Percentiles rank a stretch among this genome's conserved stretches.
These are phyloP conservation scores for Fragum whitleyi DNA, from an alignment of 2,888 invertebrate genomes.

Conservation along the genomic window DNA sequence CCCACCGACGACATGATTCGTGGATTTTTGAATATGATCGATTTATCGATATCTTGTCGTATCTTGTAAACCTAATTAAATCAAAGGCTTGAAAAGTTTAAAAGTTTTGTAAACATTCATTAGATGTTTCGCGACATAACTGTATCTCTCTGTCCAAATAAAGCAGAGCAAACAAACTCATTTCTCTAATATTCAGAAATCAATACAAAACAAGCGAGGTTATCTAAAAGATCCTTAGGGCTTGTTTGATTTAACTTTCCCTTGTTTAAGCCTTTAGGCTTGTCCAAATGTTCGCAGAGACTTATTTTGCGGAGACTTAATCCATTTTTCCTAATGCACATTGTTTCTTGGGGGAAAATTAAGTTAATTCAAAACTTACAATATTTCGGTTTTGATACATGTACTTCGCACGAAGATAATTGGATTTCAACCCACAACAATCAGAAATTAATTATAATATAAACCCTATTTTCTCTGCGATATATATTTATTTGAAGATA, in stretches of 20 bases:
- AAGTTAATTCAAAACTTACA: too few relatives aligned
- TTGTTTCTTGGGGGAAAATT: too few relatives aligned
- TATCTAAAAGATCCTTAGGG: neutral
- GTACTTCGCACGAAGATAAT: too few relatives aligned
- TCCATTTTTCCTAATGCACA: too few relatives aligned
- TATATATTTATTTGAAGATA: too few relatives aligned
- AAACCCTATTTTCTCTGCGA: too few relatives aligned
- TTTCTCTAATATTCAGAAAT: constrained; percentile 7
- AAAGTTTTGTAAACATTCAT: neutral
- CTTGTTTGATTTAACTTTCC: neutral
- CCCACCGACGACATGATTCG: too few relatives aligned
- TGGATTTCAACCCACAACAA: too few relatives aligned
- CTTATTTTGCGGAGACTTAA: too few relatives aligned
- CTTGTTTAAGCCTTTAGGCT: neutral
- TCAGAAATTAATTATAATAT: too few relatives aligned
- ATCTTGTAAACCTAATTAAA: neutral
- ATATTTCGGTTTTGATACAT: too few relatives aligned
- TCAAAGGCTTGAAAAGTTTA: neutral
- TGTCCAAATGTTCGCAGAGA: neutral
- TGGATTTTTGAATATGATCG: too few relatives aligned
- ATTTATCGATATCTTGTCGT: neutral
- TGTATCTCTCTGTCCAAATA: constrained; percentile 10
- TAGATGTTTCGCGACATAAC: constrained; percentile 7
- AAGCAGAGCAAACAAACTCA: neutral
- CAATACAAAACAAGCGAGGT: constrained; percentile 10